These are phyloP conservation scores for Cinclus mexicanus DNA, from an alignment of 2,113 vertebrate genomes.

Conservation along the genomic window DNA sequence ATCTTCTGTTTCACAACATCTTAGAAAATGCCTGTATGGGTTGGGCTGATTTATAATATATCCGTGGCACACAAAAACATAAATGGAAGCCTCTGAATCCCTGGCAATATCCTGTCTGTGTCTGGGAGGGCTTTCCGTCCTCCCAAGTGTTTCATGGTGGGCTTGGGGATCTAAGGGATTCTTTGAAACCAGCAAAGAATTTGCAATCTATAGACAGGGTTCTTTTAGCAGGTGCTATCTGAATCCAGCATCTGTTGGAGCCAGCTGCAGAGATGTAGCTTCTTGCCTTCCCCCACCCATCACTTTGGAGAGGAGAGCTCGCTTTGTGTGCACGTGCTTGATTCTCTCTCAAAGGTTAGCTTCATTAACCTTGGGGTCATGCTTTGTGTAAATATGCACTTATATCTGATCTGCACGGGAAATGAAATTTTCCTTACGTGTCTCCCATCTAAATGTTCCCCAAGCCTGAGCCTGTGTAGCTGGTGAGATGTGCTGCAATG, in stretches of 20 bases:
- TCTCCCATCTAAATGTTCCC: neutral
- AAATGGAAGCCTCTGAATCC: neutral
- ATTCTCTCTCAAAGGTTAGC: neutral
- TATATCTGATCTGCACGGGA: neutral
- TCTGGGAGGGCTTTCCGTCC: neutral
- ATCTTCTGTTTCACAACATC: neutral
- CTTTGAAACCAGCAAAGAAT: constrained; percentile 17
- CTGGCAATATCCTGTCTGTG: neutral
- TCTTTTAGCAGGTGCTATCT: neutral
- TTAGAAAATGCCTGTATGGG: constrained; percentile 24
- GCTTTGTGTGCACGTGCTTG: neutral
- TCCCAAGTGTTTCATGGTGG: neutral
- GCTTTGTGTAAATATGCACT: neutral
- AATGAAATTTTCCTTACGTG: neutral
- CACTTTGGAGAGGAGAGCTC: neutral
- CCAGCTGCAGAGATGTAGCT: neutral
- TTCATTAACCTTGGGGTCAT: neutral
- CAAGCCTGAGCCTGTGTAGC: neutral
- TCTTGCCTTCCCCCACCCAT: neutral
- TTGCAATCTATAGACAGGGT: neutral
- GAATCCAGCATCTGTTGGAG: neutral
- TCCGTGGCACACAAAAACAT: constrained; percentile 17
- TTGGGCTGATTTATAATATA: neutral
- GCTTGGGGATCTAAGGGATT: neutral
- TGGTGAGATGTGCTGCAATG: neutral